These are phyloP conservation scores for Mycteria americana DNA, from an alignment of 2,797 vertebrate species.

Conservation along the genomic window DNA sequence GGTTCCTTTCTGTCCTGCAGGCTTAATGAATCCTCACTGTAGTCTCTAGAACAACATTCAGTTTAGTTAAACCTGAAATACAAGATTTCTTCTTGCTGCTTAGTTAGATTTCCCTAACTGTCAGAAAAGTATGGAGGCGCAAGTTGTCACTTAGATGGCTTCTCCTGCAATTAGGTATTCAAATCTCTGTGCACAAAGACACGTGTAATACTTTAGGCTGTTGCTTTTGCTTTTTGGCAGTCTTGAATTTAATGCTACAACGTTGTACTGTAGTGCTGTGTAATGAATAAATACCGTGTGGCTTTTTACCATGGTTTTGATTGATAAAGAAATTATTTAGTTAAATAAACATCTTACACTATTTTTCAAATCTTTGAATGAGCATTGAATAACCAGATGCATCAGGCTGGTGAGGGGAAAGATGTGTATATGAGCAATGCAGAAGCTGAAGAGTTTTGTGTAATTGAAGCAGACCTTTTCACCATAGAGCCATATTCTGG, in stretches of 20 bases:
- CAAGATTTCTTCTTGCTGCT: neutral
- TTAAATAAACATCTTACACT: neutral
- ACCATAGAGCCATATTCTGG: neutral
- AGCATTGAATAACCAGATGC: neutral
- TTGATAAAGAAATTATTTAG: neutral
- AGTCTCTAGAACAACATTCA: neutral
- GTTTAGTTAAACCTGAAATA: neutral
- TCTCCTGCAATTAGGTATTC: neutral
- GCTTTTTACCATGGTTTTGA: neutral
- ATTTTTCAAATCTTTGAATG: neutral
- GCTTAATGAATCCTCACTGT: neutral
- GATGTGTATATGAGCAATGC: neutral
- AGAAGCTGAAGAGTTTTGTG: neutral
- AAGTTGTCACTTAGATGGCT: neutral
- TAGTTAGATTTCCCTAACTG: neutral
- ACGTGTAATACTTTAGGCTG: neutral
- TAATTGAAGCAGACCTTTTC: neutral
- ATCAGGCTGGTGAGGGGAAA: neutral
- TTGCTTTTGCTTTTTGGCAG: neutral
- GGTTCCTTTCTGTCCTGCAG: neutral
- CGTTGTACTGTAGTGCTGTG: neutral
- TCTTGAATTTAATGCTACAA: neutral
- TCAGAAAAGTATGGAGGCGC: neutral
- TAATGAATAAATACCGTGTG: neutral
- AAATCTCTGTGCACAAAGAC: neutral